Conservation (phyloP, 2,113 vertebrate genomes). For the Ictalurus punctatus region DNA sequence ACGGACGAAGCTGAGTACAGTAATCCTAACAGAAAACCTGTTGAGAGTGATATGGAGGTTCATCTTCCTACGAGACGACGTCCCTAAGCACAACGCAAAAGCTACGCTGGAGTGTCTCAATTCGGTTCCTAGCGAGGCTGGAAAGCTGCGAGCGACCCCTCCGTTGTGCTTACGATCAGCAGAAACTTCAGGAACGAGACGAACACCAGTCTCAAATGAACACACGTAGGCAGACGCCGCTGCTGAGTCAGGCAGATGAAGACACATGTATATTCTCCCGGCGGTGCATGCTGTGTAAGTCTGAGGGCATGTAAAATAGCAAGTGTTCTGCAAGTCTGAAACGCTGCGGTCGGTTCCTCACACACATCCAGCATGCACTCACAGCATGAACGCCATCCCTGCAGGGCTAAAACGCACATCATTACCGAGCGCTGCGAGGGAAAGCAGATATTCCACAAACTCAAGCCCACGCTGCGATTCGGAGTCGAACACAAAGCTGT, state of each 20-base stretch:
- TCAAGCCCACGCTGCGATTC: constrained; percentile 15
- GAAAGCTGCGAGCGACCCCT: not conserved
- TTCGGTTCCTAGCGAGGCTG: not conserved
- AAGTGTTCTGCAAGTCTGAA: constrained; percentile 9
- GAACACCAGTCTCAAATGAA: constrained; percentile 43
- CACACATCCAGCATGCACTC: constrained; percentile 8
- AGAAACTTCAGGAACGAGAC: constrained; percentile 32
- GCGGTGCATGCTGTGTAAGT: not conserved
- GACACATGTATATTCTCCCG: constrained; percentile 24
- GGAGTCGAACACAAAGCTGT: not conserved
- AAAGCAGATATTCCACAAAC: constrained; percentile 24
- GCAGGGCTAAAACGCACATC: constrained; percentile 2
- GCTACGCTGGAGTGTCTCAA: not conserved
- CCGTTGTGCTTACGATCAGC: constrained; percentile 39
- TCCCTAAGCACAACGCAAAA: not conserved
- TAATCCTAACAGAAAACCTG: not conserved
- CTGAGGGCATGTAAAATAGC: constrained; percentile 18
- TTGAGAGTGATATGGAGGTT: not conserved
- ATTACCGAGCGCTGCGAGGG: not conserved
- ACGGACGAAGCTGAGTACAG: not conserved
- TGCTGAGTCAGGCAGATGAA: constrained; percentile 43
- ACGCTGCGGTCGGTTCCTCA: not conserved
- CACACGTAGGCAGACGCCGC: not conserved
- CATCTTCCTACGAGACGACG: not conserved
- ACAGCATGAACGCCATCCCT: not conserved